Evolutionary conservation across 2,888 invertebrate species (phyloP).

Genomic region (Epirrita christyi): DNA sequence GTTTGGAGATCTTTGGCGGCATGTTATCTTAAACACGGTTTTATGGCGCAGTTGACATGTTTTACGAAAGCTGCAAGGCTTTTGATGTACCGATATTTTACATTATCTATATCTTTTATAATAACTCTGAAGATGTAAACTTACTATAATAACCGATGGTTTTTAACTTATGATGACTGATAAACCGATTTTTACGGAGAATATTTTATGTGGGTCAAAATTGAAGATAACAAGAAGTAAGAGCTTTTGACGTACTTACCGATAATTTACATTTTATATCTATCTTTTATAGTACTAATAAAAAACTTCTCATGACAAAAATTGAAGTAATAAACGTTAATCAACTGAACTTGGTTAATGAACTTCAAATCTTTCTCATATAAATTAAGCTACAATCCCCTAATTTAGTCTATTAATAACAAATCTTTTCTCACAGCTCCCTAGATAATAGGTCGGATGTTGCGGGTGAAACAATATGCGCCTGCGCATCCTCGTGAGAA

Average conservation of each 20-base stretch:
- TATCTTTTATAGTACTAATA: too few species aligned
- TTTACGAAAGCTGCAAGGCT: background rate
- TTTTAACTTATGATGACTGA: too few species aligned
- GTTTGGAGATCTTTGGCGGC: slow-evolving; percentile 8
- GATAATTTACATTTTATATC: too few species aligned
- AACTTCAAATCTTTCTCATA: slow-evolving; percentile 22
- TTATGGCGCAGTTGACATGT: slow-evolving; percentile 11
- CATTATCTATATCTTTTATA: too few species aligned
- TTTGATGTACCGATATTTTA: slow-evolving; percentile 1
- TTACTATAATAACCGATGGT: too few species aligned
- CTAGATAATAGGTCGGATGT: slow-evolving; percentile 22
- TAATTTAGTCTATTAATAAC: slow-evolving; percentile 14
- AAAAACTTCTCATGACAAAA: background rate
- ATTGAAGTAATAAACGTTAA: background rate
- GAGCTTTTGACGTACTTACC: too few species aligned
- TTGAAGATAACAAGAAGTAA: too few species aligned
- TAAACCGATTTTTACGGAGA: too few species aligned
- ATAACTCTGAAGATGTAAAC: too few species aligned
- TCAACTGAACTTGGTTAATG: slow-evolving; percentile 9
- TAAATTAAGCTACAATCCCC: slow-evolving; percentile 17
- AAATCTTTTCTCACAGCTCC: slow-evolving; percentile 8
- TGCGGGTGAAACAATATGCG: slow-evolving; percentile 31
- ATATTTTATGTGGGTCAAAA: too few species aligned
- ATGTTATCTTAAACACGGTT: slow-evolving; percentile 9
- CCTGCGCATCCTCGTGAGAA: slow-evolving; percentile 33